Evolutionary conservation across 2,797 vertebrate species (phyloP).

Genomic region (Macrochelys suwanniensis): DNA sequence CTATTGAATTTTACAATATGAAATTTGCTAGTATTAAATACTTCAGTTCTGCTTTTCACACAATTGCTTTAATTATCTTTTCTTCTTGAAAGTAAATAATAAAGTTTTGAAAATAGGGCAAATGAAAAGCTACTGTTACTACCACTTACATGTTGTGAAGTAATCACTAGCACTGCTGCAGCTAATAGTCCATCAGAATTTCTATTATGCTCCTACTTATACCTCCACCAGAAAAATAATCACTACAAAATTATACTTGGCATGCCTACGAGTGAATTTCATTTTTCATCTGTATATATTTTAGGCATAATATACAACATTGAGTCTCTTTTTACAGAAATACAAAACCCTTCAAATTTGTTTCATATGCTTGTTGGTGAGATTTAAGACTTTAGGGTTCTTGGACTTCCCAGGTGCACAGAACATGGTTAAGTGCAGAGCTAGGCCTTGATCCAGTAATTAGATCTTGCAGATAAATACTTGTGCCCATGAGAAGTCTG

Average conservation of each 20-base stretch:
- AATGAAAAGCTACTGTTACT: neutral
- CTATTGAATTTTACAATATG: neutral
- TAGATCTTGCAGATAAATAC: neutral
- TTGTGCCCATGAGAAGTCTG: neutral
- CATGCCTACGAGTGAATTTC: neutral
- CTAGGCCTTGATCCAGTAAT: neutral
- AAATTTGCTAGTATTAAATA: slow-evolving; percentile 26
- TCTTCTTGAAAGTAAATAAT: too few relatives aligned
- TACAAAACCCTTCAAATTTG: neutral
- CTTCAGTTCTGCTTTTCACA: neutral
- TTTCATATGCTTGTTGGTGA: neutral
- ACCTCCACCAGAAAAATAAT: neutral
- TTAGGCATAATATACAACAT: neutral
- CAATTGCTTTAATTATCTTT: too few relatives aligned
- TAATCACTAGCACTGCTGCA: neutral
- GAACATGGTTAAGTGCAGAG: neutral
- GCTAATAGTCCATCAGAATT: neutral
- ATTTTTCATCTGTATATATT: neutral
- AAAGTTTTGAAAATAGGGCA: neutral
- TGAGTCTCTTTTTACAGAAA: neutral
- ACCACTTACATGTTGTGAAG: neutral
- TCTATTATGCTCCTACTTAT: neutral
- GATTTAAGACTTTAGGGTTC: neutral
- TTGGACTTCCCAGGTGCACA: neutral
- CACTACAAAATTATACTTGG: neutral